Base-by-base conservation (phyloP, 2,888 invertebrate species). In the Coecobrya sp. region DNA sequence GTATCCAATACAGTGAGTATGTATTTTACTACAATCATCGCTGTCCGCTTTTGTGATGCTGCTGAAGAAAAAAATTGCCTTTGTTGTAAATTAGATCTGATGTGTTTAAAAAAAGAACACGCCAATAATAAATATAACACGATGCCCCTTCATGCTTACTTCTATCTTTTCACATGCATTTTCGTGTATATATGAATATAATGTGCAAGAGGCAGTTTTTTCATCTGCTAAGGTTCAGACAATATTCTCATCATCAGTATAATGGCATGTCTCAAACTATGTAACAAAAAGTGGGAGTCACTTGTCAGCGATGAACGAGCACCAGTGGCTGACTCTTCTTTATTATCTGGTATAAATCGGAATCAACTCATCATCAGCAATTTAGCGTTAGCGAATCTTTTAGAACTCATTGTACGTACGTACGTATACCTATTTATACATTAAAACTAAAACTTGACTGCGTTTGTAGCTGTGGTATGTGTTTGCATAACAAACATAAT, bases 251-350 rank as follows among this genome's bases (percentile, higher is more conserved):
- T 10, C 70, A 11, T 10, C 49, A 52, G 27, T 25, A 76, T 10
- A 49, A 42, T 73, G 49, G 52, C 22, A 52, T 49, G 25, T 49
- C 42, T 19, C 45, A 76, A 59, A 59, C 16, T 19, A 49, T 81
- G 55, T 55, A 79, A 27, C 27, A 79, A 87, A 42, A 88, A 88
- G 82, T 89, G 89, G 89, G 89, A 89, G 89, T 89, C 76, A 55
- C 86, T 89, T 68, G 81, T 89, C 49, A 89, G 89, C 82, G 82
- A 89, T 82, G 68, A 82, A 89, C 52, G 49, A 70, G 82, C 82
- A 82, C 55, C 89, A 82, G 25, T 89, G 82, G 89, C 70, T 81
- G 55, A 30, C 16, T 73, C 45, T 49, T 22, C 25, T 55, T 55
- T 81, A 42, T 42, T 76, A 52, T 81, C 81, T n/a, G n/a, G 27